Evolutionary conservation across 2,797 vertebrate species (phyloP), one percentile per base, ranked within the genome.

Genomic region (Chlorospingus flavigularis): DNA sequence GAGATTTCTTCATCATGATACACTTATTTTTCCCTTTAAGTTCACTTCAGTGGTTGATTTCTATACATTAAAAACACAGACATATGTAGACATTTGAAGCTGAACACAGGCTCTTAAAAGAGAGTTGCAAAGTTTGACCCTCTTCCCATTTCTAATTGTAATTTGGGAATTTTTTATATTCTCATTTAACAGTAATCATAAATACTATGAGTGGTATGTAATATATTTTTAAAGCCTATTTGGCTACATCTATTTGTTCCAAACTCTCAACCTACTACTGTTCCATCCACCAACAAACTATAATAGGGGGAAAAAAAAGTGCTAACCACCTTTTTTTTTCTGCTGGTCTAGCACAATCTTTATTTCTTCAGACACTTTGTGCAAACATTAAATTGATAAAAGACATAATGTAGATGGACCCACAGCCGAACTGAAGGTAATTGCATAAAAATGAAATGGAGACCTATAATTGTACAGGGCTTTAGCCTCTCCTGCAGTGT

Each of bases 311-410:
- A 78, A 75, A 74, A 92, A 95, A 95, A 92, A 94, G 26, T 26
- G 80, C 89, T 96, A 95, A 90, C 79, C 43, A 62, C 57, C 24
- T 95, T 83, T 95, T 83, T 95, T 97, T 97, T 73, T 81, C 50
- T 94, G 93, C 90, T 93, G 66, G 77, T 50, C 84, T 88, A 94
- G 96, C 88, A 95, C 84, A 95, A 98, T 97, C 95, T 97, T 97
- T 97, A 97, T 97, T 98, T 98, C 97, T 96, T 95, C 91, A 98
- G 96, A 97, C 86, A 96, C 71, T 97, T 97, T 96, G 81, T 95
- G 93, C 90, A 97, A 97, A 97, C 83, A 96, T 98, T 97, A 98
- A 97, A 95, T 93, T 95, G 95, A 97, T 97, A 87, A 96, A 94
- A 94, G 93, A 81, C 84, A 67, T 93, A 96, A 97, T 93, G 72